Conservation (phyloP, 2,113 vertebrate species). For the Scopus umbretta region DNA sequence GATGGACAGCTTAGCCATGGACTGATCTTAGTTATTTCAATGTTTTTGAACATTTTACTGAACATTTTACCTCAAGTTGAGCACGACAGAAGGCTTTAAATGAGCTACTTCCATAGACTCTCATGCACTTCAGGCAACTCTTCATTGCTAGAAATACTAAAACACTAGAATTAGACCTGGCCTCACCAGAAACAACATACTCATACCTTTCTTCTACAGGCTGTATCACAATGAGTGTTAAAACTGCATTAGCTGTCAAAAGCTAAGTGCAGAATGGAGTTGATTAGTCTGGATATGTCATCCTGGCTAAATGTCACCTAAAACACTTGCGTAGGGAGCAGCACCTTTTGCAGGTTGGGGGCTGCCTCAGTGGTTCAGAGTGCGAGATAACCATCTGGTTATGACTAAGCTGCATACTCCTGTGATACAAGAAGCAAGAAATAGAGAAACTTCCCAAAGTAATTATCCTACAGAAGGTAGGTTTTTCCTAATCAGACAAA, state of each 20-base stretch:
- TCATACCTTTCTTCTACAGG: background rate
- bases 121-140: background rate
- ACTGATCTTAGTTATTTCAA: background rate
- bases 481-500: background rate
- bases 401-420: background rate
- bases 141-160: background rate
- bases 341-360: background rate
- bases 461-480: background rate
- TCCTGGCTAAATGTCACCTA: background rate
- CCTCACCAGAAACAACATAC: background rate
- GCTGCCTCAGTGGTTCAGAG: no score
- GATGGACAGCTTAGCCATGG: background rate
- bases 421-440: background rate
- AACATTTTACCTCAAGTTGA: background rate
- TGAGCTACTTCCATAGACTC: background rate
- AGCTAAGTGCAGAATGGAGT: background rate
- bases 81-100: background rate
- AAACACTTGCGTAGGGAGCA: background rate
- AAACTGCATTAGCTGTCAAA: background rate
- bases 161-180: background rate
- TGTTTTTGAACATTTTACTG: background rate
- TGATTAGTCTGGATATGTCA: background rate
- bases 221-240: background rate
- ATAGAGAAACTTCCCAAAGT: background rate
- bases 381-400: rapidly evolving